Conservation (phyloP, 2,888 invertebrate genomes). For the Catocala nupta region DNA sequence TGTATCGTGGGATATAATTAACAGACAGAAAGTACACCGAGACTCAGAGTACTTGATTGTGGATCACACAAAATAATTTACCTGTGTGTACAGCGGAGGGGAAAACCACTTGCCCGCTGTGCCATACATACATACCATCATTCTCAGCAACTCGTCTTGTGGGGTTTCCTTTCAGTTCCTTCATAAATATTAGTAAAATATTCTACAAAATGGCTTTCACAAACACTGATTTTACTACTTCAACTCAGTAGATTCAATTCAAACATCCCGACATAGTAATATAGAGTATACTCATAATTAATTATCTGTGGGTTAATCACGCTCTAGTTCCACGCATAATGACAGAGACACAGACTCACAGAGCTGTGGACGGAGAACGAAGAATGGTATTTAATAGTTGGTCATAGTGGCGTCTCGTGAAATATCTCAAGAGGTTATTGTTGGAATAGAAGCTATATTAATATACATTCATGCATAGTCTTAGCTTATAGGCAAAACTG, state of each 20-base stretch:
- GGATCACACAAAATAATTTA: too few relatives aligned
- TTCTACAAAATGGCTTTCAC: neutral
- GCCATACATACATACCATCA: neutral
- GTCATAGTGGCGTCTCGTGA: slow-evolving; percentile 14
- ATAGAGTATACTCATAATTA: slow-evolving; percentile 13
- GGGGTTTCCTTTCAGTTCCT: too few relatives aligned
- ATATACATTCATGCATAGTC: too few relatives aligned
- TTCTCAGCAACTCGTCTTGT: neutral
- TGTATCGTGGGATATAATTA: too few relatives aligned
- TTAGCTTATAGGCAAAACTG: too few relatives aligned
- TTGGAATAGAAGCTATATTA: neutral
- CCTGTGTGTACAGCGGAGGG: too few relatives aligned
- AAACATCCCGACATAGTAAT: neutral
- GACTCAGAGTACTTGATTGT: too few relatives aligned
- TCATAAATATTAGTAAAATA: neutral
- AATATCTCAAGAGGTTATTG: slow-evolving; percentile 18
- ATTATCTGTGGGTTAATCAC: slow-evolving; percentile 20
- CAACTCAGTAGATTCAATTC: neutral
- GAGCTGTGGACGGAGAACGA: neutral
- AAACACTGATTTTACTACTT: neutral
- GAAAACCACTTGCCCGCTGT: too few relatives aligned
- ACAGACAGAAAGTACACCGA: too few relatives aligned
- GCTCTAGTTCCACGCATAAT: slow-evolving; percentile 25
- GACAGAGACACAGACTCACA: slow-evolving; percentile 9
- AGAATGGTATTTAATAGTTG: slow-evolving; percentile 18